phyloP scores from a whole-genome alignment of 2,113 vertebrate genomes.

The Aegotheles bennettii region DNA sequence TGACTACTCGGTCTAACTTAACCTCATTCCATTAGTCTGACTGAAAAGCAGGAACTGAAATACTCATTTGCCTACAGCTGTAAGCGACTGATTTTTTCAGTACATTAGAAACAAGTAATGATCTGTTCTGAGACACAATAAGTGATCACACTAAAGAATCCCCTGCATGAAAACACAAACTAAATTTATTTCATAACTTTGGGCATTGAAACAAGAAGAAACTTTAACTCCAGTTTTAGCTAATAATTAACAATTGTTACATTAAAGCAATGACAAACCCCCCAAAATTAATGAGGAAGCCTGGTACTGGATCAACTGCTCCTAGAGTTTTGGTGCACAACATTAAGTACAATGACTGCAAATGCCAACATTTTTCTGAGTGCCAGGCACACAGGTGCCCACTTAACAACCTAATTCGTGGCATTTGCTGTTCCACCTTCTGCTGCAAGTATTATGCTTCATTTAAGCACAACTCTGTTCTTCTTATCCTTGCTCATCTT shows the following conservation, averaged over 20 bases:
- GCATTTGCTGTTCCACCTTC: constrained; percentile 33
- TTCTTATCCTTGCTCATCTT: neutral
- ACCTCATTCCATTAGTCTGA: neutral
- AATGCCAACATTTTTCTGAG: neutral
- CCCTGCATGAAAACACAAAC: neutral
- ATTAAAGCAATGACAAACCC: neutral
- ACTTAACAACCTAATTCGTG: neutral
- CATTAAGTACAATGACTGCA: neutral
- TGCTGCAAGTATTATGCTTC: constrained; percentile 8
- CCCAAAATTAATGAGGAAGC: neutral
- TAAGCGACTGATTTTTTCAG: neutral
- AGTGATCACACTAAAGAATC: neutral
- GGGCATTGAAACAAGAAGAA: neutral
- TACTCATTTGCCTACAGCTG: neutral
- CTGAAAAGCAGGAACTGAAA: neutral
- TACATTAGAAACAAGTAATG: neutral
- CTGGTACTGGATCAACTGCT: neutral
- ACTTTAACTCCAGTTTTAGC: neutral
- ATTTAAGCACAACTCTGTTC: neutral
- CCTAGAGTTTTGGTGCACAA: neutral
- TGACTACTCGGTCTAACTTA: neutral
- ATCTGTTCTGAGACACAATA: neutral
- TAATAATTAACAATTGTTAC: neutral
- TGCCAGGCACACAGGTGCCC: constrained; percentile 18
- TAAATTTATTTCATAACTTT: neutral